Base-by-base conservation (phyloP, 1,140 invertebrate species). In the Antheraea pernyi region DNA sequence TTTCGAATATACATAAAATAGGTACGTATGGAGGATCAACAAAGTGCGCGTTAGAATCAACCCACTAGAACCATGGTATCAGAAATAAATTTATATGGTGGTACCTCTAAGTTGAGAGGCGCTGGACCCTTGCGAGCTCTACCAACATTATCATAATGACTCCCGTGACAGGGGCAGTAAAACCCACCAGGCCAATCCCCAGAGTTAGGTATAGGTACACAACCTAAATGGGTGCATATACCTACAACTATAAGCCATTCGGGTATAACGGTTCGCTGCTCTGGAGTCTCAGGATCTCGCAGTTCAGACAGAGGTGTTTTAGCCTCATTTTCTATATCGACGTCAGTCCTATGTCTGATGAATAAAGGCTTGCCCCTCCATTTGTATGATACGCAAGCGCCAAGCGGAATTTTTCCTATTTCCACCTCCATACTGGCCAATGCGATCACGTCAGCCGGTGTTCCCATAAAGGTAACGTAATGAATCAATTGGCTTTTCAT, bases 81-180 rank as follows among this genome's bases (percentile, higher is more conserved):
- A 13, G 78, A 80, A 1, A 88, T 0, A 76, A 90, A 91, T 72
- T 82, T 86, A 84, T 98, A 96, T 22, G 93, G 84, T 22, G 97
- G 97, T 60, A 98, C 94, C 87, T 97, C 95, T 70, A 98, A 89
- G 86, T 98, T 98, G 0, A 95, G 89, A 37, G 97, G 97, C 37
- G 97, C 97, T 19, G 97, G 97, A 19, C 97, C 97, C 93, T 97
- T 97, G 13, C 97, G 94, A 74, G 97, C 95, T 73, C 97, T 93
- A 3, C 97, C 98, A 48, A 97, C 95, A 18, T 94, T 95, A 86
- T 98, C 97, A 83, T 97, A 99, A 88, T 98, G 97, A 69, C 97
- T 98, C 30, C 97, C 97, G 80, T 99, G 98, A 86, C 97, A 98
- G 0, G 98, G 97, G 84, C 98, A 98, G 84, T 97, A 98, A 81